Conservation (phyloP, 2,797 vertebrate species). For the Schizopygopsis malacanthus region DNA sequence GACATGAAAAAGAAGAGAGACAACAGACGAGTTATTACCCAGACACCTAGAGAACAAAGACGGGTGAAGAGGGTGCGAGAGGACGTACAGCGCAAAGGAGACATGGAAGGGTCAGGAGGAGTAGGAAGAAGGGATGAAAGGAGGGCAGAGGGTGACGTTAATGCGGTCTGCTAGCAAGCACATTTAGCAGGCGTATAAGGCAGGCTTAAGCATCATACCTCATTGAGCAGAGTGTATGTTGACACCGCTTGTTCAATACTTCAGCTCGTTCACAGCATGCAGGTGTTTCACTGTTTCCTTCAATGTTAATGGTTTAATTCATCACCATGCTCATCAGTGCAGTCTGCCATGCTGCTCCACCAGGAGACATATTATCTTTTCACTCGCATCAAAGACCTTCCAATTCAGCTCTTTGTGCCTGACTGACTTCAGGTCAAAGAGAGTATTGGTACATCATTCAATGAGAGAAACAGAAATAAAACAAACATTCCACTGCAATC, state of each 20-base stretch:
- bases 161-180: slow-evolving; percentile 42
- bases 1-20: slow-evolving; percentile 64
- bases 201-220: slow-evolving; percentile 54
- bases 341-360: slow-evolving; percentile 59
- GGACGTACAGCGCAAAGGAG: slow-evolving; percentile 32
- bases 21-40: slow-evolving; percentile 64
- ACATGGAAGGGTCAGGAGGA: slow-evolving; percentile 28
- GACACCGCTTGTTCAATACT: slow-evolving; percentile 35
- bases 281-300: slow-evolving; percentile 36
- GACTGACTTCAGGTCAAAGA: slow-evolving; percentile 56
- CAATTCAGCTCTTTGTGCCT: slow-evolving; percentile 56
- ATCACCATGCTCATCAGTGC: slow-evolving; percentile 63
- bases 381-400: slow-evolving; percentile 46
- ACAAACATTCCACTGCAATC: slow-evolving; percentile 53
- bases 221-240: slow-evolving; percentile 30
- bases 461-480: slow-evolving; percentile 52
- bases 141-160: slow-evolving; percentile 34
- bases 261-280: slow-evolving; percentile 58
- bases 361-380: slow-evolving; percentile 44
- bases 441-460: slow-evolving; percentile 49
- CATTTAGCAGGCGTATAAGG: slow-evolving; percentile 55
- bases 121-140: slow-evolving; percentile 49
- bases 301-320: slow-evolving; percentile 54
- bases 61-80: slow-evolving; percentile 44
- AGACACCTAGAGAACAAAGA: slow-evolving; percentile 50